A percentile compares a stretch with the other conserved stretches of the same genome.
These are phyloP conservation scores for Hemiprocne comata DNA, from an alignment of 2,113 vertebrate genomes.

Conservation along the genomic window DNA sequence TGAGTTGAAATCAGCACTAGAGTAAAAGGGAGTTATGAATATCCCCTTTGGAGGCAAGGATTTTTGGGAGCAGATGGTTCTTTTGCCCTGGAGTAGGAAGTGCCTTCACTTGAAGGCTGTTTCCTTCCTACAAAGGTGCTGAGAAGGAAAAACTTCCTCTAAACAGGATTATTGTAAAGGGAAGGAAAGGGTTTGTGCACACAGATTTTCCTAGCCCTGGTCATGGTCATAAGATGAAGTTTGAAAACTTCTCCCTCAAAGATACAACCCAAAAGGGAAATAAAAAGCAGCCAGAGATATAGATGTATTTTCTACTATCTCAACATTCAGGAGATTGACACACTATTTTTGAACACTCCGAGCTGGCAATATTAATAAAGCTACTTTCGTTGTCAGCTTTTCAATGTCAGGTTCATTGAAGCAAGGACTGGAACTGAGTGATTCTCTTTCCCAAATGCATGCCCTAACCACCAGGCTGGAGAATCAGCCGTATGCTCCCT, in stretches of 20 bases:
- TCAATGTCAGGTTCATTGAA: conserved; percentile 37
- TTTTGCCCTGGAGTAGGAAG: background rate
- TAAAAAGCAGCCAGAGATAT: background rate
- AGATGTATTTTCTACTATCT: background rate
- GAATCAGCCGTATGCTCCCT: background rate
- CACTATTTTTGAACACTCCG: background rate
- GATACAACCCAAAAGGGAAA: conserved; percentile 15
- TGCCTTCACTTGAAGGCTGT: background rate
- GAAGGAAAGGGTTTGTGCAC: background rate
- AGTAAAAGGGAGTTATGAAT: background rate
- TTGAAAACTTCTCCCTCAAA: background rate
- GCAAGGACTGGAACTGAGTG: background rate
- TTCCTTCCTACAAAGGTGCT: background rate
- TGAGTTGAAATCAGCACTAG: background rate
- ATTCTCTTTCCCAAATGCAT: background rate
- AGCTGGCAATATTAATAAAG: conserved; percentile 39
- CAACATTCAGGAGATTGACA: background rate
- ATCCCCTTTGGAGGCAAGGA: background rate
- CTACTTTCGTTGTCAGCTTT: conserved; percentile 30
- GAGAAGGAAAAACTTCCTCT: background rate
- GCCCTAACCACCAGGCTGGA: conserved; percentile 3
- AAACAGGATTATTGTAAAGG: background rate
- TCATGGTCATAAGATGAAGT: background rate
- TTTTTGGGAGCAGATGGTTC: background rate
- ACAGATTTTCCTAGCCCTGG: background rate